These are phyloP conservation scores for Bombyx mori DNA, from an alignment of 1,140 invertebrate species.

Conservation along the genomic window ASM3026992v2 NC_085124.1:10515501-10516000, in stretches of 20 bases:
- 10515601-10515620: background rate
- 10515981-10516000: no score
- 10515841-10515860: no score
- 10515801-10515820: no score
- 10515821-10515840: no score
- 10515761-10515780: background rate
- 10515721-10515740: slow-evolving; percentile 7
- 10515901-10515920: no score
- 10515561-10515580: background rate
- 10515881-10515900: no score
- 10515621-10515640: slow-evolving; percentile 5
- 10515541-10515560: background rate
- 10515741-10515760: slow-evolving; percentile 3
- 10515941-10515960: no score
- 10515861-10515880: no score
- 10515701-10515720: slow-evolving; percentile 1
- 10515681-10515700: background rate
- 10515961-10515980: no score
- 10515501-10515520: no score
- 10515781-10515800: no score
- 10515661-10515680: slow-evolving; percentile 2
- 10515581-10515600: background rate
- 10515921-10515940: no score
- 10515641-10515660: background rate
- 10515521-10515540: background rate